Evolutionary conservation across 2,888 invertebrate species (phyloP).

Genomic region (Cosmopolites sordidus): DNA sequence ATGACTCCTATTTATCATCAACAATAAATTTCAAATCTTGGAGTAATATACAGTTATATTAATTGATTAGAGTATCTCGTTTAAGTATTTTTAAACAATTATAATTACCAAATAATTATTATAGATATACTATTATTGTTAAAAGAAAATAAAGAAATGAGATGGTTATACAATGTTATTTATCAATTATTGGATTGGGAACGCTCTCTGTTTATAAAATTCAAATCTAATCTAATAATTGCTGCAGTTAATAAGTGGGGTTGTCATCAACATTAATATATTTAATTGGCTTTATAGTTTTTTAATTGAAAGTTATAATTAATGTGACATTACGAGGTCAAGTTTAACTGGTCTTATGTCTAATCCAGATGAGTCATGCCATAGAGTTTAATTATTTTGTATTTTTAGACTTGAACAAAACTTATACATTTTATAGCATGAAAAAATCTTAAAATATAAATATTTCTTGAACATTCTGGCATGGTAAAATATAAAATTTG

Average conservation of each 20-base stretch:
- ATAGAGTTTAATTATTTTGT: constrained; percentile 1
- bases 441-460: too few species aligned
- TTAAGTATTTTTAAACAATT: too few species aligned
- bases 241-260: constrained; percentile 9
- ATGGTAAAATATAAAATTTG: too few species aligned
- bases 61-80: too few species aligned
- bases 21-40: constrained; percentile 7
- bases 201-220: neutral
- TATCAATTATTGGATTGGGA: neutral
- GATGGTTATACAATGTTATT: too few species aligned
- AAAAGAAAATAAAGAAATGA: too few species aligned
- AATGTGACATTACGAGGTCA: constrained; percentile 20
- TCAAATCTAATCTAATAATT: constrained; percentile 1
- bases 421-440: too few species aligned
- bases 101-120: neutral
- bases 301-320: constrained; percentile 25
- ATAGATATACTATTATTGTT: too few species aligned
- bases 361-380: constrained; percentile 2
- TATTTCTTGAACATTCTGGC: too few species aligned
- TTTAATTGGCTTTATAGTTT: constrained; percentile 17
- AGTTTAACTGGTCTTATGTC: constrained; percentile 12
- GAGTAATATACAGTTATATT: too few species aligned
- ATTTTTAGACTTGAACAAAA: neutral
- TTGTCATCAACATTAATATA: constrained; percentile 9
- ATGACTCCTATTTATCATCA: constrained; percentile 26